A percentile compares a stretch with the other conserved stretches of the same genome.
These are phyloP conservation scores for Oostethus manadensis DNA, from an alignment of 2,113 vertebrate species.

Conservation along the genomic window DNA sequence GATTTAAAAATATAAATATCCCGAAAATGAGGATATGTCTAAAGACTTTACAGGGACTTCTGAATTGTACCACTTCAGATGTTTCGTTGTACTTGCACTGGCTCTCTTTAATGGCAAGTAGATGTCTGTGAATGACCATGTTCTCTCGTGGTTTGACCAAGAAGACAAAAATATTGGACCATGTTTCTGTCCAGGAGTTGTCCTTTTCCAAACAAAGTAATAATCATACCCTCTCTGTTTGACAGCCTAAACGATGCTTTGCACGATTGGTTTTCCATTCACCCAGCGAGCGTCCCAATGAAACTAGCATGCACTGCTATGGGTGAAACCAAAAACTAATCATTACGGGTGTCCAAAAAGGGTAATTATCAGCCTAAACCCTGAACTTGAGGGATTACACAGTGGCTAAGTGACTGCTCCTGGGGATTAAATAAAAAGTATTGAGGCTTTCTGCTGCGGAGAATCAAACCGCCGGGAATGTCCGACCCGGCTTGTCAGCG, in stretches of 20 bases:
- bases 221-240: slow-evolving; percentile 47
- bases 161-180: slow-evolving; percentile 24
- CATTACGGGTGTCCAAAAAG: slow-evolving; percentile 70
- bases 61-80: not conserved
- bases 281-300: slow-evolving; percentile 33
- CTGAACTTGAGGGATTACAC: slow-evolving; percentile 53
- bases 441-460: slow-evolving; percentile 62
- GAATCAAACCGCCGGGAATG: slow-evolving; percentile 54
- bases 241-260: slow-evolving; percentile 32
- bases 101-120: not conserved
- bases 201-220: slow-evolving; percentile 39
- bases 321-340: slow-evolving; percentile 65
- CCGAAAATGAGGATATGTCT: too few species aligned
- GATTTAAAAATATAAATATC: too few species aligned
- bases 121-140: not conserved
- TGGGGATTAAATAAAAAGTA: slow-evolving; percentile 64
- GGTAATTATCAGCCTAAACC: slow-evolving; percentile 65
- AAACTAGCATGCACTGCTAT: slow-evolving; percentile 55
- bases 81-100: slow-evolving; percentile 9
- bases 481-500: slow-evolving; percentile 28
- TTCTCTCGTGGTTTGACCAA: not conserved
- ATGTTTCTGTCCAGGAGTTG: slow-evolving; percentile 20
- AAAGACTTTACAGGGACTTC: not conserved
- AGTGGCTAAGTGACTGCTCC: slow-evolving; percentile 61
- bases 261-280: slow-evolving; percentile 63